Base-by-base conservation (phyloP, 2,797 vertebrate species). In the Sebastes oblongus region DNA sequence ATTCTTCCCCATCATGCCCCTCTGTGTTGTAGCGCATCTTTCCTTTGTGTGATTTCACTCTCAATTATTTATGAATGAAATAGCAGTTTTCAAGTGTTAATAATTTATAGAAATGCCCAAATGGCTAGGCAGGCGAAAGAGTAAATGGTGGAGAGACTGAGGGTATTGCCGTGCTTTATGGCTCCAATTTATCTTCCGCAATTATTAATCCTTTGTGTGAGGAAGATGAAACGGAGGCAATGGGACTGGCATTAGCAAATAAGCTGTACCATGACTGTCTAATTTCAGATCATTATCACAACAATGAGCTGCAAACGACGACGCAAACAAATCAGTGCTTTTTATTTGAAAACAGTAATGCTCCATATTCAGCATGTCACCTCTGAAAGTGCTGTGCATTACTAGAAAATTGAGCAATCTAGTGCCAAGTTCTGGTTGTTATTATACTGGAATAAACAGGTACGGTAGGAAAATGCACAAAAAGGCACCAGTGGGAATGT, bases 51-150 rank as follows among this genome's bases (percentile, higher is more conserved):
- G 89, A 87, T 90, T 80, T 85, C 88, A 79, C 86, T 90, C 71
- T 96, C 88, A 96, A 97, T 97, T 96, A 97, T 97, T 96, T 92
- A 97, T 95, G 90, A 96, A 93, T 88, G 91, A 94, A 96, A 96
- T 94, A 95, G 93, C 93, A 93, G 91, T 96, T 97, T 94, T 92
- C 81, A 75, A 93, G 82, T 91, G 91, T 97, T 95, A 96, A 97
- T 96, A 96, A 97, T 97, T 95, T 90, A 97, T 86, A 83, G 74
- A 88, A 92, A 94, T 89, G 93, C 86, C 92, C 87, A 93, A 95
- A 89, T 90, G 92, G 88, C 90, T 83, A 66, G 78, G 80, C 91
- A 85, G 94, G 91, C 87, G 78, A 93, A 94, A 94, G 93, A 93
- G 91, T 94, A 96, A 96, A 95, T 91, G 91, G 92, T 81, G 83